Evolutionary conservation across 2,113 vertebrate genomes (phyloP), one percentile per base, ranked within the genome.

Genomic region (Todiramphus saurophagus): DNA sequence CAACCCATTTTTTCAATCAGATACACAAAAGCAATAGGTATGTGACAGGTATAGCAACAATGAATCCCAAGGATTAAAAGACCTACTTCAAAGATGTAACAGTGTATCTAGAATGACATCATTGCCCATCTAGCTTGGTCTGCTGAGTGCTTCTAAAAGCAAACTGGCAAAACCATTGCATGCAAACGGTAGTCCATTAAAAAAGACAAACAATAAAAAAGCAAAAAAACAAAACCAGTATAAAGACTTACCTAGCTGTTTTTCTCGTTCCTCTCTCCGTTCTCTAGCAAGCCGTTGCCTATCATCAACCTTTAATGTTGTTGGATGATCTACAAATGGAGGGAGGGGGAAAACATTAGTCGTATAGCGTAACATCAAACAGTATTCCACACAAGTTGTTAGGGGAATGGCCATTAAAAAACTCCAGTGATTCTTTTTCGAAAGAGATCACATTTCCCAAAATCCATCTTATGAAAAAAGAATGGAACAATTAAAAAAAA

Each of bases 261-360:
- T 99, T 51, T 99, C 99, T 51, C 96, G 97, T 94, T 99, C 99
- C 86, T 98, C 99, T 46, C 99, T 98, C 25, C 99, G 98, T 93
- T 99, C 99, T 56, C 99, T 98, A 76, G 99, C 99, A 87, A 99
- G 97, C 30, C 98, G 98, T 95, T 99, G 99, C 66, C 99, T 98
- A 96, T 99, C 99, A 80, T 99, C 99, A 51, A 99, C 99, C 85
- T 98, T 99, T 41, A 99, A 97, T 91, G 98, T 93, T 78, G 98
- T 96, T 28, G 96, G 96, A 43, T 98, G 97, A 86, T 99, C 99
- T 99, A 96, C 20, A 98, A 66, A 64, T 18, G 20, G 23, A 91
- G 43, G 30, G 11, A 79, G 35, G 31, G 2, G 9, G 7, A 30
- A 89, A 89, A 56, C n/a, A 50, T 95, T 30, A 92, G 27, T 11